Base-by-base conservation (phyloP, 2,113 vertebrate species). In the Bubo blakistoni region DNA sequence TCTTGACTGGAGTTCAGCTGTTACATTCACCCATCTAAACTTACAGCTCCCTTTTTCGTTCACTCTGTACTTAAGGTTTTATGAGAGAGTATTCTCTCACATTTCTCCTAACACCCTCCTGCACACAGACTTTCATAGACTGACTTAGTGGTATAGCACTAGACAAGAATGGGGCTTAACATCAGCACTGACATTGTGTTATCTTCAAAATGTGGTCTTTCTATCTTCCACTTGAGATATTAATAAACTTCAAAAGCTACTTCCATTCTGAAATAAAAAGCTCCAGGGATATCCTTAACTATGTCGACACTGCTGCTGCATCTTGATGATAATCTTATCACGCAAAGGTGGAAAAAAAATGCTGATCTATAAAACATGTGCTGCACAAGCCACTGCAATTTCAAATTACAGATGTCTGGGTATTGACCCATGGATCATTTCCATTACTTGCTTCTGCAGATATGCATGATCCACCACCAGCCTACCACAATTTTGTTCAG, bases 261-360 rank as follows among this genome's bases (percentile, higher is more conserved):
- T 94, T 96, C 88, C 58, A 80, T 77, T 95, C 74, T 70, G 65
- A 92, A 95, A 80, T 88, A 70, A 94, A 92, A 96, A 93, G 58
- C 86, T 95, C 71, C 13, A 11, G 86, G 89, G 94, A 78, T 92
- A 94, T 96, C 78, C 78, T 96, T 95, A 95, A 88, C 86, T 95
- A 27, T 90, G 84, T 87, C 0, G 0, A 87, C 81, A 44, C 46
- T 47, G 46, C 94, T 94, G 78, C 91, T 95, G 95, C 91, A 94
- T 96, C 92, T 88, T 94, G 89, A 86, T 94, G 74, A 95, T 95
- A 92, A 96, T 96, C 95, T 97, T 97, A 95, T 94, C 91, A 88
- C 52, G 79, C 58, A 91, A 96, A 85, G 84, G 81, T 95, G 51
- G 44, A 27, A 66, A 84, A 83, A 85, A 88, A 77, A 74, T 22